These are phyloP conservation scores for Syrista parreyssii DNA, from an alignment of 2,888 invertebrate species.

Conservation along the genomic window DNA sequence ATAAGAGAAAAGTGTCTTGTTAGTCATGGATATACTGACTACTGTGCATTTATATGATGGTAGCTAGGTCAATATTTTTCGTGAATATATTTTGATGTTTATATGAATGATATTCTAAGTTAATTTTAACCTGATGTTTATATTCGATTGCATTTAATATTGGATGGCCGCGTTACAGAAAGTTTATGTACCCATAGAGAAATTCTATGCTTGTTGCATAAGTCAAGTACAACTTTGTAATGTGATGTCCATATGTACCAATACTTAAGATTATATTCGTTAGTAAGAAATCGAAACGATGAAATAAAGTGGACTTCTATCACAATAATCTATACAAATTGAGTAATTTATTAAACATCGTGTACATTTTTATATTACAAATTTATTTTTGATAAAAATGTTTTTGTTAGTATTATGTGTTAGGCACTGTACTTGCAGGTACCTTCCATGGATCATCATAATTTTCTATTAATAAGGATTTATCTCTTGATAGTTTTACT, in stretches of 20 bases:
- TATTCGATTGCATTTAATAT: constrained; percentile 24
- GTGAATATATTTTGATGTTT: not conserved
- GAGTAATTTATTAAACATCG: not conserved
- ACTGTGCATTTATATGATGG: not conserved
- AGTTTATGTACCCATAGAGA: not conserved
- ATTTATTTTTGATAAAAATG: not conserved
- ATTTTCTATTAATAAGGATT: constrained; percentile 79
- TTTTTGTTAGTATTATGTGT: not conserved
- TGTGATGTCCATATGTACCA: constrained; percentile 21
- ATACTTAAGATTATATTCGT: constrained; percentile 9
- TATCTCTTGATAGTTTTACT: constrained; percentile 76
- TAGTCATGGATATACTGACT: not conserved
- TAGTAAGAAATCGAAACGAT: not conserved
- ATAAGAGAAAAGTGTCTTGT: not conserved
- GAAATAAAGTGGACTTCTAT: not conserved
- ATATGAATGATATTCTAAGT: not conserved
- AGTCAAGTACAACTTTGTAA: constrained; percentile 21
- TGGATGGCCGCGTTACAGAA: constrained; percentile 2
- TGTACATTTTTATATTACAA: not conserved
- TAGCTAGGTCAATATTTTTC: not conserved
- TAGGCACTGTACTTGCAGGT: not conserved
- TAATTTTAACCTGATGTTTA: not conserved
- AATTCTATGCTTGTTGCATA: not conserved
- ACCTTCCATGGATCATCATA: constrained; percentile 71
- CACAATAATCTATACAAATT: not conserved